Base-by-base conservation (phyloP, 2,113 vertebrate genomes). In the Sardina pilchardus region DNA sequence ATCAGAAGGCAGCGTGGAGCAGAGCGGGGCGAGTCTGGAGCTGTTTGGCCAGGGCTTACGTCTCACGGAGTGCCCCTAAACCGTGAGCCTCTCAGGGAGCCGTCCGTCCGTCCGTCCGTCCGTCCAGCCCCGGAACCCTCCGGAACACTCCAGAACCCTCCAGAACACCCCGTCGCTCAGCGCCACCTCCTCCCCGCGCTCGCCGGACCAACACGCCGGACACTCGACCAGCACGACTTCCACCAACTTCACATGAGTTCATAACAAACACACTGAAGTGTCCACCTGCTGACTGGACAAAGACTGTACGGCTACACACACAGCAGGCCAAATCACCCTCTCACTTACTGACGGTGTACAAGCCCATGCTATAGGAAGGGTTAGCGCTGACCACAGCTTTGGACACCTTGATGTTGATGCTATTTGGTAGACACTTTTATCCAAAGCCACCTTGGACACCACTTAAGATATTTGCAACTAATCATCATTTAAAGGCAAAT, bases 1-100 rank as follows among this genome's bases (percentile, higher is more conserved):
- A 94, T 95, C 93, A 94, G 91, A 91, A 92, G 86, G 93, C 93
- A 94, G 93, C 94, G 93, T 4, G 39, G 2, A 90, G n/a, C n/a
- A n/a, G n/a, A n/a, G n/a, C 91, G 87, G 92, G 93, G 93, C 94
- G 94, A 93, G 95, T 95, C 92, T 94, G 91, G 91, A 90, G 93
- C 92, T 95, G 95, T 96, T 96, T 96, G 94, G 93, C 26, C 87
- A 94, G 88, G 93, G 93, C 92, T 95, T 96, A 96, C 90, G 91
- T 93, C 92, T 90, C 88, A 87, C 90, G 89, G 91, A 95, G 94
- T 91, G 88, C 90, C 93, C 93, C 86, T 90, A 92, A 94, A 94
- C 94, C 91, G 93, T 93, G 92, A 93, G 91, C 91, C 82, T 94
- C 94, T 93, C 92, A 91, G 94, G 91, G 90, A 93, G 92, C 93